phyloP scores from a whole-genome alignment of 2,888 invertebrate genomes.

The Conops quadrifasciatus region DNA sequence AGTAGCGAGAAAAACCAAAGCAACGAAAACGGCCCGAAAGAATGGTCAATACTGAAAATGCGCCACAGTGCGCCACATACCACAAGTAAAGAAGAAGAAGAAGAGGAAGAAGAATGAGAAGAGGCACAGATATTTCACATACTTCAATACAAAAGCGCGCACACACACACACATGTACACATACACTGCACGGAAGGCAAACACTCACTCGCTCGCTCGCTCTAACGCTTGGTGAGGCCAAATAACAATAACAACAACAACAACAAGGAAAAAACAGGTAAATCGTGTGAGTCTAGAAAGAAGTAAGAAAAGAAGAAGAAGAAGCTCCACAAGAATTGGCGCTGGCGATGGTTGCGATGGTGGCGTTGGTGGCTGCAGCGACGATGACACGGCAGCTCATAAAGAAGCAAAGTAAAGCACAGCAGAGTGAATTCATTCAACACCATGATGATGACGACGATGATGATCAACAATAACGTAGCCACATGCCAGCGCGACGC shows the following conservation, averaged over 20 bases:
- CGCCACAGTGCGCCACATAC: too few relatives aligned
- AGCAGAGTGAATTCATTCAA: not conserved
- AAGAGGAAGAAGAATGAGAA: not conserved
- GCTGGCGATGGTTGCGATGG: too few relatives aligned
- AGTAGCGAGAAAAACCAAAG: not conserved
- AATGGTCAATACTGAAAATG: too few relatives aligned
- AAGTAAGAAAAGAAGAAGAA: not conserved
- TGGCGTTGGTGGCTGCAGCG: not conserved
- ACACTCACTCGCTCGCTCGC: not conserved
- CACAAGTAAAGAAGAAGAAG: not conserved
- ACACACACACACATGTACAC: not conserved
- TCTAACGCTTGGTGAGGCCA: not conserved
- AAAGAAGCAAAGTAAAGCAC: constrained; percentile 1
- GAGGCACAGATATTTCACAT: not conserved
- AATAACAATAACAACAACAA: not conserved
- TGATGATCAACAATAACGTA: not conserved
- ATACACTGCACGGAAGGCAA: not conserved
- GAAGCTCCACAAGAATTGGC: not conserved
- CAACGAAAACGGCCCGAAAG: too few relatives aligned
- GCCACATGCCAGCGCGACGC: not conserved
- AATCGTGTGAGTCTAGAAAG: constrained; percentile 26
- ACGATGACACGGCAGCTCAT: not conserved
- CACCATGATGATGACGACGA: constrained; percentile 4
- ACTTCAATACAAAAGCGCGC: not conserved
- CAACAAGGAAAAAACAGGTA: constrained; percentile 25